Evolutionary conservation across 2,888 invertebrate species (phyloP).

Genomic region (Caenorhabditis panamensis): DNA sequence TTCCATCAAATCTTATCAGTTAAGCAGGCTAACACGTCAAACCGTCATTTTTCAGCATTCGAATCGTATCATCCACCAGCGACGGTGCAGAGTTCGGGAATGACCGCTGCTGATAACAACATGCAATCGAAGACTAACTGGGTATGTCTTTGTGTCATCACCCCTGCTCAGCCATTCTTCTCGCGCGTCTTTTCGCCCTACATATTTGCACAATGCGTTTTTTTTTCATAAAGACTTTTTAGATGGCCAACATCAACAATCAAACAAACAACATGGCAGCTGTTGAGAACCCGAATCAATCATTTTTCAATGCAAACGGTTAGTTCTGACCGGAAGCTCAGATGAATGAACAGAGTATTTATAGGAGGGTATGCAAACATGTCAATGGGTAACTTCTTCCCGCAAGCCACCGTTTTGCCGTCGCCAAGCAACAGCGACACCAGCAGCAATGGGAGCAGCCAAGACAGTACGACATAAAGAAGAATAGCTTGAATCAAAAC

Average conservation of each 20-base stretch:
- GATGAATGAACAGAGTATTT: constrained; percentile 36
- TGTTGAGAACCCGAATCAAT: constrained; percentile 51
- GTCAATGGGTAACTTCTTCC: constrained; percentile 57
- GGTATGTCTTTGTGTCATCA: constrained; percentile 36
- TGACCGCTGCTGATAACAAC: constrained; percentile 63
- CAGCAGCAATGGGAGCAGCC: constrained; percentile 68
- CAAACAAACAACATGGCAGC: constrained; percentile 65
- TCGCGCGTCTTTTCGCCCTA: constrained; percentile 6
- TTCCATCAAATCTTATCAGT: constrained; percentile 31
- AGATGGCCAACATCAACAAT: constrained; percentile 64
- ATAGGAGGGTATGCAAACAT: constrained; percentile 57
- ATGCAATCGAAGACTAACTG: constrained; percentile 54
- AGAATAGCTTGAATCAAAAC: neutral
- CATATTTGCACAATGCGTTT: constrained; percentile 47
- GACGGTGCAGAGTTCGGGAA: constrained; percentile 58
- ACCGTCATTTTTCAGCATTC: constrained; percentile 60
- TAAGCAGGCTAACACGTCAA: constrained; percentile 14
- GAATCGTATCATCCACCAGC: constrained; percentile 68
- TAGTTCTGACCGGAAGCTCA: constrained; percentile 36
- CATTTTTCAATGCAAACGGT: constrained; percentile 59
- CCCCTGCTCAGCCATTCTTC: neutral
- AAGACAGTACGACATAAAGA: constrained; percentile 58
- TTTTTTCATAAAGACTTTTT: constrained; percentile 53
- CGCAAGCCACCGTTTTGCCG: constrained; percentile 55
- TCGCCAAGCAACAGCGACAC: constrained; percentile 71